Conservation (phyloP, 2,113 vertebrate genomes). For the Silurus meridionalis region DNA sequence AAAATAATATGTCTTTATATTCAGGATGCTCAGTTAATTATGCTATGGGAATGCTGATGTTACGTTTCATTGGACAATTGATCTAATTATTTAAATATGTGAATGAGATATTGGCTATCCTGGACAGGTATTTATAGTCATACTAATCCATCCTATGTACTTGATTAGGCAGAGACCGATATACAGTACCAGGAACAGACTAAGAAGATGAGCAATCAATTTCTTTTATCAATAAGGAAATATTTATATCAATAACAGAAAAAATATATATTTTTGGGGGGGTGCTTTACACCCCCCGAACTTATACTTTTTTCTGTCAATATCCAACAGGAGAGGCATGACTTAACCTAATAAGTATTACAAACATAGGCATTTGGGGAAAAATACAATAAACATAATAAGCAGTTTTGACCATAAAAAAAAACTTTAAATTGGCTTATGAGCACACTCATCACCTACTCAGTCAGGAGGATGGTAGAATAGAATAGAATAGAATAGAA, state of each 20-base stretch:
- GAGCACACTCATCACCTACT: background rate
- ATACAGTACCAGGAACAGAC: background rate
- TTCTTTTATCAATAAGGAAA: background rate
- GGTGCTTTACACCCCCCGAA: no score
- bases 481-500: background rate
- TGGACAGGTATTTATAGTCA: background rate
- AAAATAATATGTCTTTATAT: background rate
- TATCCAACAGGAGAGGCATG: background rate
- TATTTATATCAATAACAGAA: background rate
- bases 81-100: slow-evolving; percentile 32
- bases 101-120: slow-evolving; percentile 33
- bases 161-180: background rate
- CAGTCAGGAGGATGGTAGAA: background rate
- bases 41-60: background rate
- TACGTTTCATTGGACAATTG: slow-evolving; percentile 14
- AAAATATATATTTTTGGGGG: background rate
- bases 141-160: background rate
- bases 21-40: background rate
- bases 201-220: background rate
- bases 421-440: background rate
- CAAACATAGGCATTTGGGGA: no score
- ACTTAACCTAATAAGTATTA: background rate
- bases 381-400: background rate
- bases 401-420: background rate
- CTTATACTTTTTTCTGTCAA: background rate